Evolutionary conservation across 2,113 vertebrate genomes (phyloP).

Genomic region (Chelonoidis abingdonii): DNA sequence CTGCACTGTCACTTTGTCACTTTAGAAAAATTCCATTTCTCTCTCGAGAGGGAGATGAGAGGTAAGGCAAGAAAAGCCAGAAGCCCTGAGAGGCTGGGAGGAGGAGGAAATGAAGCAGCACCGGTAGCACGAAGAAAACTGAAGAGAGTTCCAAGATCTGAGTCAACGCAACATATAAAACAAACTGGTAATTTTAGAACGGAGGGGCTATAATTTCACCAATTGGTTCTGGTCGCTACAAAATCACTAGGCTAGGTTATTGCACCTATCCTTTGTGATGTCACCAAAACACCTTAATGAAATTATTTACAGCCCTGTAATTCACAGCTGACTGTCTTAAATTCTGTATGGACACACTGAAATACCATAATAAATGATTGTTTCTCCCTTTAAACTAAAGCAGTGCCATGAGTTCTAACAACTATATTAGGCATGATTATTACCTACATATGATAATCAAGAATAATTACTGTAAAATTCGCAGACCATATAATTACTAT

Average conservation of each 20-base stretch:
- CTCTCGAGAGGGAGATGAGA: not conserved
- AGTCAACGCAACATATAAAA: not conserved
- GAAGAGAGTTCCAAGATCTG: not conserved
- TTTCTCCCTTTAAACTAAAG: not conserved
- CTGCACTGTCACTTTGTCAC: not conserved
- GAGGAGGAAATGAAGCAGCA: not conserved
- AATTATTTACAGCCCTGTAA: not conserved
- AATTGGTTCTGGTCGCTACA: not conserved
- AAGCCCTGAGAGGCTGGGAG: not conserved
- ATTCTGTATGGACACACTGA: not conserved
- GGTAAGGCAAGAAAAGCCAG: not conserved
- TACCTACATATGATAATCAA: not conserved
- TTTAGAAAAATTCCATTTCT: not conserved
- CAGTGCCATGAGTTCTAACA: not conserved
- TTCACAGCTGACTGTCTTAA: not conserved
- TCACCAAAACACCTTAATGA: not conserved
- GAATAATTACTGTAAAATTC: not conserved
- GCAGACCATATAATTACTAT: not conserved
- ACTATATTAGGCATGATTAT: not conserved
- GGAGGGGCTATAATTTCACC: not conserved
- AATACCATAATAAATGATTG: not conserved
- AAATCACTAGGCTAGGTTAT: not conserved
- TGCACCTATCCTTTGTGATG: not conserved
- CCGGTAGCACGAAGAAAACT: fast-evolving
- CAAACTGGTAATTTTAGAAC: not conserved